These are phyloP conservation scores for Nautilus pompilius DNA, from an alignment of 1,140 invertebrate species.

Conservation along the genomic window DNA sequence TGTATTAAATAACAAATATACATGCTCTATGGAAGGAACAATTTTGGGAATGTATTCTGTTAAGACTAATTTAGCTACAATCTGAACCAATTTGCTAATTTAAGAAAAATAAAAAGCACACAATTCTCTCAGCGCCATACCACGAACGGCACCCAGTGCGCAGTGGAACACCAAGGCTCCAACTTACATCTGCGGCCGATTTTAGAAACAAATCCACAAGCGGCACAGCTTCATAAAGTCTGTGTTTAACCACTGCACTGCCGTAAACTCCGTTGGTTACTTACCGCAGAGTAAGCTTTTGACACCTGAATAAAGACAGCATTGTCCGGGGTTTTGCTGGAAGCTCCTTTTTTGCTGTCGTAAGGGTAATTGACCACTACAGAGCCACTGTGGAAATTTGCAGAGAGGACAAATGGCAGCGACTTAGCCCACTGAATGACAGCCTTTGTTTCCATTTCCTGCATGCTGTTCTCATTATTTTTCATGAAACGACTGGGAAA, in stretches of 20 bases:
- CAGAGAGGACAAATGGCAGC: constrained; percentile 91
- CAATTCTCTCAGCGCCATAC: too few species aligned
- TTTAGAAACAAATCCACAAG: too few species aligned
- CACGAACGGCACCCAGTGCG: too few species aligned
- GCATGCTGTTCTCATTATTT: constrained; percentile 67
- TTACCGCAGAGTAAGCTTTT: constrained; percentile 72
- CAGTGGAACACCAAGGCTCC: too few species aligned
- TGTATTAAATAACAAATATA: too few species aligned
- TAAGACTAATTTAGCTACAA: too few species aligned
- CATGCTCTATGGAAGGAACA: too few species aligned
- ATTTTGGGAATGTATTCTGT: too few species aligned
- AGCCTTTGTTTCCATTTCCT: constrained; percentile 82
- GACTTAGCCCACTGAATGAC: constrained; percentile 87
- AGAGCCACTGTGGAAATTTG: constrained; percentile 93
- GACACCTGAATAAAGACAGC: constrained; percentile 79
- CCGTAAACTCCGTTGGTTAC: constrained; percentile 18
- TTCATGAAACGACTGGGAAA: constrained; percentile 83
- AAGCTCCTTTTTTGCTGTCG: constrained; percentile 27
- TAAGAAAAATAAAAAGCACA: too few species aligned
- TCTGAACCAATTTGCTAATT: too few species aligned
- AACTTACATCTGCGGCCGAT: too few species aligned
- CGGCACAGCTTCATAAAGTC: background rate
- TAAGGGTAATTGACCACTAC: constrained; percentile 88
- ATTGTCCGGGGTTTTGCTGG: constrained; percentile 80
- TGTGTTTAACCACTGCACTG: background rate